Evolutionary conservation across 2,113 vertebrate species (phyloP), one percentile per base, ranked within the genome.

Genomic region (Dendropsophus ebraccatus): DNA sequence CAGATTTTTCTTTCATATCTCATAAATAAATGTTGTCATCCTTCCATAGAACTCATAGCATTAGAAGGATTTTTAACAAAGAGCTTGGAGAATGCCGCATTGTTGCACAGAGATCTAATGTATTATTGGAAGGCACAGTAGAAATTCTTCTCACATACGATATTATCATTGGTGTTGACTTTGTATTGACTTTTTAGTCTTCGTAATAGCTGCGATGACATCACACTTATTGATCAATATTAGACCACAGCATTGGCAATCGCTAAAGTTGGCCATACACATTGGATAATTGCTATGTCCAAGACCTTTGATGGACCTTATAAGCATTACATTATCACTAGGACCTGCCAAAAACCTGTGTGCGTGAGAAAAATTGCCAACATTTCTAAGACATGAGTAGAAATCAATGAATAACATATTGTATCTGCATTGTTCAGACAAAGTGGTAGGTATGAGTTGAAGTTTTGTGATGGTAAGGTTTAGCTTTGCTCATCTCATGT

Each of bases 1-100:
- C 80, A 81, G 85, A 88, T n/a, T 81, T 41, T 81, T 62, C 37
- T 45, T 81, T 77, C 17, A 21, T 47, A 81, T 41, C 37, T 65
- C n/a, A 28, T 65, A 65, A 58, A 62, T 16, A 37, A 6, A 62
- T 62, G 35, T 81, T 28, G 13, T 47, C 37, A 47, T 81, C 56
- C 1, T 47, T 16, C 13, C 17, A 47, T 6, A 65, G n/a, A 41
- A 28, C 13, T 78, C 16, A 13, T 23, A 28, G 1, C 16, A 25
- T 35, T 54, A 56, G 19, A 23, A 17, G 30, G 47, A 49, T 69
- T 25, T n/a, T 4, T 37, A 72, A 21, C 7, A 12, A 32, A 67
- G 62, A 32, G 28, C 28, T 30, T 28, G 0, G 12, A 30, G 62
- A 67, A 32, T 25, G 23, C n/a, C 10, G 28, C n/a, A 37, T 21